These are phyloP conservation scores for Solenodon paradoxus DNA, from an alignment of 2,113 vertebrate genomes.

Conservation along the genomic window DNA sequence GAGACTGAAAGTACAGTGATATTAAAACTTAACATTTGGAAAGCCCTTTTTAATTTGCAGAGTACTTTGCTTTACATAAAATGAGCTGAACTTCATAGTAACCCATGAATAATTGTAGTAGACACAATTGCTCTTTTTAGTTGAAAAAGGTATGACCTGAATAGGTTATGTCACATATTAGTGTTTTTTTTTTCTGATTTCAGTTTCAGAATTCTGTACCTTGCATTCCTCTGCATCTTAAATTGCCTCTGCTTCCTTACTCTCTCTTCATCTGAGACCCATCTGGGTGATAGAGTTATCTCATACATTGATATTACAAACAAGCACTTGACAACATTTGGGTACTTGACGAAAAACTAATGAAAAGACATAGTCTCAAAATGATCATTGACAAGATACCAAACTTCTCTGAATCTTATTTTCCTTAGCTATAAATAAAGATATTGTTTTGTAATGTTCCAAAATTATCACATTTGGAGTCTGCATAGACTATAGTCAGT, in stretches of 20 bases:
- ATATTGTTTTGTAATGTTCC: not conserved
- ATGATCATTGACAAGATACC: not conserved
- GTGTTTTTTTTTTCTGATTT: not conserved
- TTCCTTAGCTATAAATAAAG: constrained; percentile 16
- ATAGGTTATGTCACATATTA: not conserved
- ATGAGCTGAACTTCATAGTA: not conserved
- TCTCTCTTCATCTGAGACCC: not conserved
- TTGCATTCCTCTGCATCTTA: not conserved
- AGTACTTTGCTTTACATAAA: not conserved
- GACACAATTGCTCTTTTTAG: not conserved
- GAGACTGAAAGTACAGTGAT: not conserved
- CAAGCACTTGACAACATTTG: not conserved
- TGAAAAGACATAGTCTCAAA: constrained; percentile 20
- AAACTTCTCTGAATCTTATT: constrained; percentile 8
- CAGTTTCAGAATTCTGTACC: not conserved
- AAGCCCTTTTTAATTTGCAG: not conserved
- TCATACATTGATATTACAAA: not conserved
- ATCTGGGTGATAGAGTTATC: not conserved
- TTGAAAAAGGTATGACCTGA: not conserved
- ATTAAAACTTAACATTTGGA: constrained; percentile 21
- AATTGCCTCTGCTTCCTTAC: accelerated
- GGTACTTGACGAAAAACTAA: not conserved
- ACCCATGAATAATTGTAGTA: not conserved
- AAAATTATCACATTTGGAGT: not conserved
- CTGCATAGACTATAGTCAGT: not conserved